Evolutionary conservation across 1,140 invertebrate species (phyloP), one percentile per base, ranked within the genome.

Genomic region (Orchesella cincta): DNA sequence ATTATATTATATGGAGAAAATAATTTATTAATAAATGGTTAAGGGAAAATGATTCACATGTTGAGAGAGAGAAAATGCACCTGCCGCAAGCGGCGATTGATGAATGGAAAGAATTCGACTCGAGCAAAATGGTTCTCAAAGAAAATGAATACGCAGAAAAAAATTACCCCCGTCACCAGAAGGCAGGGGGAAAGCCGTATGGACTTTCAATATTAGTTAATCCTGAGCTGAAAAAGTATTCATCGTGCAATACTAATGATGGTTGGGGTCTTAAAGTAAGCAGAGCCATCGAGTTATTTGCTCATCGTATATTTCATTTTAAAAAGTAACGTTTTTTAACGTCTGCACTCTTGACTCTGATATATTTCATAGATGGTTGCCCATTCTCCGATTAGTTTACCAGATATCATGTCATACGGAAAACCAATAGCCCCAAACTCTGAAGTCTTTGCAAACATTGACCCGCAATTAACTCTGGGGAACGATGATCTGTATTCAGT

Each of bases 151-250:
- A 14, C 8, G 26, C 5, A 29, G 31, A 67, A n/a, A 67, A 18
- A 5, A 29, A 29, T 5, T 67, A 31, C 33, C 28, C 26, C 26
- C 8, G 23, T 12, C 62, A 67, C 33, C 62, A 67, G n/a, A 67
- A 67, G 31, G 12, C 28, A 31, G 62, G 62, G 5, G 62, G 62
- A 14, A 67, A 67, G 31, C 26, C 62, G 26, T 67, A 67, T 67
- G 62, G 62, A 3, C 31, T 67, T 8, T 31, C 23, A 67, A 23
- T 67, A 1, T 29, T 67, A 14, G 31, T 23, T 29, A 67, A 67
- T 72, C 81, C 81, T 0, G 74, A 77, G n/a, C 33, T 82, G 26
- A 26, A 74, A 2, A 77, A 82, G 64, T 82, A 82, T 73, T 82
- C 75, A 18, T 31, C 62, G 26, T 82, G 81, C 35, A 80, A 77